These are phyloP conservation scores for Plectrocnemia conspersa DNA, from an alignment of 1,140 invertebrate genomes.

Conservation along the genomic window DNA sequence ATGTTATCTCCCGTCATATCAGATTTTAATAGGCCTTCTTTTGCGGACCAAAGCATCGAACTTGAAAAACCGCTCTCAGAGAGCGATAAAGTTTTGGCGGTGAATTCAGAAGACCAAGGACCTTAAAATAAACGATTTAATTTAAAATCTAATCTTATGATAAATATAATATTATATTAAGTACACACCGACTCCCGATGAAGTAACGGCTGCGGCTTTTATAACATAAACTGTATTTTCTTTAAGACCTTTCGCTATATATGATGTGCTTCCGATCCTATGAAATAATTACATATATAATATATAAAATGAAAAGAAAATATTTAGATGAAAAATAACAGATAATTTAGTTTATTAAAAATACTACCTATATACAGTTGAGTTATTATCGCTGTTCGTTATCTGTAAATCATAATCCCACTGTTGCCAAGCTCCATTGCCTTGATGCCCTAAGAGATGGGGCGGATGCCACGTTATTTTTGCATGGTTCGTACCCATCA, in stretches of 20 bases:
- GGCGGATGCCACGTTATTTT: slow-evolving; percentile 77
- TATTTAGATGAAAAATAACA: too few species aligned
- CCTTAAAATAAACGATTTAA: slow-evolving; percentile 44
- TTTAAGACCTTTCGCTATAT: slow-evolving; percentile 62
- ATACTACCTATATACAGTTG: slow-evolving; percentile 41
- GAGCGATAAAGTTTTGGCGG: slow-evolving; percentile 59
- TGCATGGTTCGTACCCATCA: slow-evolving; percentile 68
- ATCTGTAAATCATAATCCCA: slow-evolving; percentile 82
- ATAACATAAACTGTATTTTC: slow-evolving; percentile 73
- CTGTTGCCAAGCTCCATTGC: slow-evolving; percentile 74
- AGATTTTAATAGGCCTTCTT: slow-evolving; percentile 64
- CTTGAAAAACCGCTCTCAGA: slow-evolving; percentile 49
- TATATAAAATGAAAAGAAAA: too few species aligned
- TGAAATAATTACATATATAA: slow-evolving; percentile 4
- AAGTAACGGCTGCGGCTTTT: slow-evolving; percentile 71
- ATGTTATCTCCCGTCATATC: slow-evolving; percentile 70
- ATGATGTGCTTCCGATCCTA: slow-evolving; percentile 48
- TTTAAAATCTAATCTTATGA: neutral
- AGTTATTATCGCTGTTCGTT: slow-evolving; percentile 54
- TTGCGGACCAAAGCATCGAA: slow-evolving; percentile 66
- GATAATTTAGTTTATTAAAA: too few species aligned
- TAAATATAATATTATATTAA: slow-evolving; percentile 1
- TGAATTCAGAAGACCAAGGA: slow-evolving; percentile 74
- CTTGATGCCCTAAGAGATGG: slow-evolving; percentile 69
- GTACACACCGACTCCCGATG: slow-evolving; percentile 59